These are phyloP conservation scores for Eublepharis macularius DNA, from an alignment of 2,113 vertebrate species.

Conservation along the genomic window DNA sequence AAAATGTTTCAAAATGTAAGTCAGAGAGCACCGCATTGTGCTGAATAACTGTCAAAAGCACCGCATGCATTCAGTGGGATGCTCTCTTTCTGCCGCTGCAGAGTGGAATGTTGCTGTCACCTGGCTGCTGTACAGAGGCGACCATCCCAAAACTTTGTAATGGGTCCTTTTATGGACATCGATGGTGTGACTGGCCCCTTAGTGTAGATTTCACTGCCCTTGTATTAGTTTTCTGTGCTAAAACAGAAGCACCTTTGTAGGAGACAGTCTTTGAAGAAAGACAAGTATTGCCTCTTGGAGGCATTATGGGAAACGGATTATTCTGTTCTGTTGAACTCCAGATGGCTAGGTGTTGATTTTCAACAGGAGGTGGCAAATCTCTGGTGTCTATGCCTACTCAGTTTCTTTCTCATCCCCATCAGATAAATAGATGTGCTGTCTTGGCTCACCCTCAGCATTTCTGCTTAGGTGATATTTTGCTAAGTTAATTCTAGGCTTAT, in stretches of 20 bases:
- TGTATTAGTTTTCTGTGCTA: background rate
- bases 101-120: background rate
- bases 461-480: background rate
- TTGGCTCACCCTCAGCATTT: background rate
- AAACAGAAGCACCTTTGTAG: background rate
- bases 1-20: conserved; percentile 95
- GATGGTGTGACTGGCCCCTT: background rate
- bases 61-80: background rate
- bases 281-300: background rate
- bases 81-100: background rate
- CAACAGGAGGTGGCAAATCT: conserved; percentile 2
- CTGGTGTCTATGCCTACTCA: background rate
- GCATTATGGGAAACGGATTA: background rate
- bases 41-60: accelerated
- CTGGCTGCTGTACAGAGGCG: background rate
- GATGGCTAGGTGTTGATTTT: background rate
- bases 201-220: background rate
- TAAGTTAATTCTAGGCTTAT: background rate
- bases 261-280: background rate
- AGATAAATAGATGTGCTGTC: background rate
- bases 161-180: background rate
- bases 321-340: background rate
- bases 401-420: background rate
- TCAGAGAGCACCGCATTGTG: accelerated
- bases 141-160: background rate